phyloP scores from a whole-genome alignment of 2,113 vertebrate genomes.

The Siniperca chuatsi region DNA sequence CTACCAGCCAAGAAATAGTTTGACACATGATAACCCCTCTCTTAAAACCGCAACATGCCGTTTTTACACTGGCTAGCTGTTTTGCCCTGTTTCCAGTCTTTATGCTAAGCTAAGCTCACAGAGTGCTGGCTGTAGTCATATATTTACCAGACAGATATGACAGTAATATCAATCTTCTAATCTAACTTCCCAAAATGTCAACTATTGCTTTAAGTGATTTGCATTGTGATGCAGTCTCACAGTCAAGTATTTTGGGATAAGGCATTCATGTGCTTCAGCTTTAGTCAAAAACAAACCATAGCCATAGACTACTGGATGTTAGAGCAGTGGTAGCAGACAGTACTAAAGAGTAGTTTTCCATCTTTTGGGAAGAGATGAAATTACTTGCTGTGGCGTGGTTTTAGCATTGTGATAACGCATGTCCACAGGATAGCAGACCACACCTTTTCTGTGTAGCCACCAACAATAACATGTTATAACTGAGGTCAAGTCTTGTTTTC shows the following conservation, averaged over 20 bases:
- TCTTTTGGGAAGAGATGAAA: not conserved
- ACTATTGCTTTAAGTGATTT: not conserved
- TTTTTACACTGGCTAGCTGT: not conserved
- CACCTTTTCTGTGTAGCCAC: conserved; percentile 21
- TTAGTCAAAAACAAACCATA: not conserved
- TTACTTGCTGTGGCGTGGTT: not conserved
- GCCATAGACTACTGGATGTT: not conserved
- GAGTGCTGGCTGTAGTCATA: not conserved
- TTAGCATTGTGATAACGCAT: not conserved
- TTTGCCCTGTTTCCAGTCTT: not conserved
- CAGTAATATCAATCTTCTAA: not conserved
- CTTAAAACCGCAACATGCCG: too few species aligned
- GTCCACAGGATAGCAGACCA: conserved; percentile 9
- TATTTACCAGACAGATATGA: not conserved
- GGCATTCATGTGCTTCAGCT: not conserved
- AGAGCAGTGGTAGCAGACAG: not conserved
- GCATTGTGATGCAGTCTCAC: not conserved
- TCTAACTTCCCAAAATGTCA: not conserved
- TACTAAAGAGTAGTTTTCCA: not conserved
- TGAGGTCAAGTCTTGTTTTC: conserved; percentile 56
- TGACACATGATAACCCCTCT: too few species aligned
- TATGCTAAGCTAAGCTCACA: not conserved
- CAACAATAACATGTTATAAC: conserved; percentile 25
- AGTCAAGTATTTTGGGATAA: not conserved
- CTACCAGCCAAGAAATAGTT: too few species aligned